Percentiles rank a stretch among this genome's conserved stretches.
Evolutionary conservation across 2,113 vertebrate genomes (phyloP).

Genomic region (Coturnix japonica): DNA sequence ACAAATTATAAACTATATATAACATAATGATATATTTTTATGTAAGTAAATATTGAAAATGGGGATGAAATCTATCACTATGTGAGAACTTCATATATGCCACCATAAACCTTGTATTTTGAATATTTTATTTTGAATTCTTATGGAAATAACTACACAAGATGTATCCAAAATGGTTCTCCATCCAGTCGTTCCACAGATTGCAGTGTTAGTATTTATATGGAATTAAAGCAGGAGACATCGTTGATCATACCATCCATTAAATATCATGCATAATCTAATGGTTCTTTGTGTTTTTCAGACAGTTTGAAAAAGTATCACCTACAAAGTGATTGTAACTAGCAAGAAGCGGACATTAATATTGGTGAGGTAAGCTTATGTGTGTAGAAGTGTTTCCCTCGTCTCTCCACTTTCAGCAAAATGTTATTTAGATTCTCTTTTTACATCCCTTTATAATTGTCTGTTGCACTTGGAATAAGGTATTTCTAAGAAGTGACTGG

Average conservation of each 20-base stretch:
- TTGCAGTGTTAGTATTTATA: too few species aligned
- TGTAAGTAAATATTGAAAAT: neutral
- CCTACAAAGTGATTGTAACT: neutral
- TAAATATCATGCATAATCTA: neutral
- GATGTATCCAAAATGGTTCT: neutral
- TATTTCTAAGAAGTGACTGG: neutral
- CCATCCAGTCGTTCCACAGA: too few species aligned
- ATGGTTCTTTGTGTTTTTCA: neutral
- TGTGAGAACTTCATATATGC: neutral
- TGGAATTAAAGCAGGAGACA: neutral
- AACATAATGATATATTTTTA: neutral
- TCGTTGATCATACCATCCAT: neutral
- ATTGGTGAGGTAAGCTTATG: neutral
- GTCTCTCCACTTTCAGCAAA: neutral
- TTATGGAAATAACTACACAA: neutral
- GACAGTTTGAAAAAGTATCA: neutral
- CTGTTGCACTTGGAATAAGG: constrained; percentile 8
- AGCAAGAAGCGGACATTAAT: neutral
- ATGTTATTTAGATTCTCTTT: neutral
- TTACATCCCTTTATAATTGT: neutral
- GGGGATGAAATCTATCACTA: neutral
- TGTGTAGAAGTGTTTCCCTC: neutral
- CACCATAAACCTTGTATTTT: neutral
- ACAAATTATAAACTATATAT: neutral
- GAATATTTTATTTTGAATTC: neutral